phyloP scores from a whole-genome alignment of 2,113 vertebrate genomes.

The Plotosus lineatus region DNA sequence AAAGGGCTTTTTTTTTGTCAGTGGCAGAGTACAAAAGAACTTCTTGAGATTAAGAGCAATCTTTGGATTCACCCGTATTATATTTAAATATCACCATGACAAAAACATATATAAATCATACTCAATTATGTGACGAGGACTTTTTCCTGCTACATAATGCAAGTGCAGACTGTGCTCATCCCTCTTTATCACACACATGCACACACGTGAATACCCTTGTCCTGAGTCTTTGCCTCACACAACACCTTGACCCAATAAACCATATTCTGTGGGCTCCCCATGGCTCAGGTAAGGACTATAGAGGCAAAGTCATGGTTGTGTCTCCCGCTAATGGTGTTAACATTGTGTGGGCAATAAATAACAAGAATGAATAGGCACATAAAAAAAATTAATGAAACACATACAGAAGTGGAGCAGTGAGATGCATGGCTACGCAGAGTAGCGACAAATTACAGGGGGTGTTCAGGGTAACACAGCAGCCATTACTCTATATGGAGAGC shows the following conservation, averaged over 20 bases:
- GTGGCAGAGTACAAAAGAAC: slow-evolving; percentile 17
- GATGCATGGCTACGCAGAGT: slow-evolving; percentile 90
- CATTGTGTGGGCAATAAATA: slow-evolving; percentile 96
- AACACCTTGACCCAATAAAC: slow-evolving; percentile 76
- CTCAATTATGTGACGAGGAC: neutral
- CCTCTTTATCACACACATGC: neutral
- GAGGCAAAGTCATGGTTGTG: slow-evolving; percentile 73
- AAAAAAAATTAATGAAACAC: slow-evolving; percentile 80
- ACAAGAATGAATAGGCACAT: slow-evolving; percentile 79
- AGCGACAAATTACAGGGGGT: slow-evolving; percentile 88
- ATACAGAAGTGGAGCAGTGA: slow-evolving; percentile 83
- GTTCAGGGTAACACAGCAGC: slow-evolving; percentile 74
- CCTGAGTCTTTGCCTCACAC: slow-evolving; percentile 47
- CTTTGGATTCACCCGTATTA: neutral
- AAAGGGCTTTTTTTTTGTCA: slow-evolving; percentile 36
- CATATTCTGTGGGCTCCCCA: slow-evolving; percentile 62
- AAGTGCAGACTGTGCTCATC: slow-evolving; percentile 12
- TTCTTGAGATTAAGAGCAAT: neutral
- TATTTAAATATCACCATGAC: neutral
- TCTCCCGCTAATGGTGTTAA: slow-evolving; percentile 84
- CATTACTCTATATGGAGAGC: slow-evolving; percentile 81
- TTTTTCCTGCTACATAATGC: slow-evolving; percentile 11
- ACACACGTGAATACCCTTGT: slow-evolving; percentile 36
- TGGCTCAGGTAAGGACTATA: slow-evolving; percentile 64
- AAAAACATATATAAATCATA: neutral